Evolutionary conservation across 2,888 invertebrate genomes (phyloP), one percentile per base, ranked within the genome.

Genomic region (Pseudolycoriella hygida): DNA sequence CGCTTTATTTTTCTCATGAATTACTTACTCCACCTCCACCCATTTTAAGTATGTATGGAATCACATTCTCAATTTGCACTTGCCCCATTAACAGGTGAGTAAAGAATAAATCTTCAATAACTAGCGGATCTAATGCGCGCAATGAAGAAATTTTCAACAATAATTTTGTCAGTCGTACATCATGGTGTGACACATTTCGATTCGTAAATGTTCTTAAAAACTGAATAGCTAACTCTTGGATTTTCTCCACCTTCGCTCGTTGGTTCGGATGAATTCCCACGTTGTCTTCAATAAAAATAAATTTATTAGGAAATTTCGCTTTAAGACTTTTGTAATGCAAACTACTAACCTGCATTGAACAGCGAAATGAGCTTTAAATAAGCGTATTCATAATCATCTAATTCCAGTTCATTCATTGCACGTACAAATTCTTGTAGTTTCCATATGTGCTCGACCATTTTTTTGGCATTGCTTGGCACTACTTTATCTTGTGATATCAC

Each of bases 1-100:
- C 8, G 4, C 4, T 25, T 25, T 6, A 25, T 8, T 25, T 25
- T 6, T 25, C 8, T 25, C 25, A 25, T 25, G 25, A 34, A 34
- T 14, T 34, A 34, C 34, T 14, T 34, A 34, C 34, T 14, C 34
- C 34, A 34, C 6, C 34, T 14, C 34, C 34, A 52, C 62, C 61
- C 50, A 66, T 54, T 53, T 60, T 80, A 53, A 97, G 72, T 58
- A 97, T 82, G 56, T 83, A 90, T 20, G 94, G 94, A 63, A 97
- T 85, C 53, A 96, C 86, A 58, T 85, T 88, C 59, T 96, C 92
- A 48, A 97, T 92, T 67, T 90, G 88, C 54, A 96, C 86, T 62
- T 84, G 86, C 4, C 92, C 93, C 42, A 92, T 80, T 49, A 93
- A 74, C 49, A 93, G 74, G 43, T 86, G 88, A 3, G 88, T 81